Evolutionary conservation across 2,797 vertebrate genomes (phyloP).

Genomic region (Pseudopleuronectes americanus): DNA sequence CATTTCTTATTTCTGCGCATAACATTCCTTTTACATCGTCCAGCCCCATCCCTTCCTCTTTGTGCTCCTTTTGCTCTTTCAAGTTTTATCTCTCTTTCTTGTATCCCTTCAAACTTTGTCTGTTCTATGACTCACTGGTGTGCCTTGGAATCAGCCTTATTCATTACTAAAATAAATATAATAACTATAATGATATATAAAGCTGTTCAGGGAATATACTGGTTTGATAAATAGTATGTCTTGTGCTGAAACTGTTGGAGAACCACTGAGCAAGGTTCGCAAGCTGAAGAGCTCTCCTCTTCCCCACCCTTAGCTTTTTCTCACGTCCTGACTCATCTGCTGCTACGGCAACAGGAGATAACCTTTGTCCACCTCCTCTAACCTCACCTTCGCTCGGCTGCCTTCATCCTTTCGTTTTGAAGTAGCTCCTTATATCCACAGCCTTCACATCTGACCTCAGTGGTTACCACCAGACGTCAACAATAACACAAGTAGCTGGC

Average conservation of each 20-base stretch:
- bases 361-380: neutral
- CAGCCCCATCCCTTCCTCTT: too few species aligned
- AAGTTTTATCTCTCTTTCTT: too few species aligned
- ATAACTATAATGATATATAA: too few species aligned
- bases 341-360: neutral
- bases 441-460: neutral
- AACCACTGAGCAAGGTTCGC: neutral
- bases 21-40: too few species aligned
- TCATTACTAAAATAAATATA: too few species aligned
- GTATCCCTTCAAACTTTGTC: too few species aligned
- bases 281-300: neutral
- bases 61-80: too few species aligned
- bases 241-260: neutral
- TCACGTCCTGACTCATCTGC: neutral
- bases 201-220: neutral
- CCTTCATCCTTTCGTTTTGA: neutral
- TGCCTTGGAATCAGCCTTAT: too few species aligned
- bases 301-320: neutral
- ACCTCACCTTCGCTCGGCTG: neutral
- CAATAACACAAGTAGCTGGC: neutral
- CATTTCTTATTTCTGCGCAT: too few species aligned
- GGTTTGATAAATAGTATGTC: too few species aligned
- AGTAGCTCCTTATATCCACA: neutral
- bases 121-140: too few species aligned
- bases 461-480: neutral